Base-by-base conservation (phyloP, 2,797 vertebrate genomes). In the Pantherophis alleghaniensis region DNA sequence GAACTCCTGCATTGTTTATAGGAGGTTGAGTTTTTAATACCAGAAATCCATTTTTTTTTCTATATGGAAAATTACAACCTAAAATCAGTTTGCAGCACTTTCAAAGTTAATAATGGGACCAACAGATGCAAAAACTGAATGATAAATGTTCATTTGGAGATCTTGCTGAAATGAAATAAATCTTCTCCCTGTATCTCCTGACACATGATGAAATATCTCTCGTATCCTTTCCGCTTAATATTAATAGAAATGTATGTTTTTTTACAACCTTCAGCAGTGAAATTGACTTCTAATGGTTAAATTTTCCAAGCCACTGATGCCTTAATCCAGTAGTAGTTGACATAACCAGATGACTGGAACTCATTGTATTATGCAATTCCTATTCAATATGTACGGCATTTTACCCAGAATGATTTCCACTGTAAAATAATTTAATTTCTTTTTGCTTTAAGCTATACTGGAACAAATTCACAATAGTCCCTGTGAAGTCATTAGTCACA, bases 341-440 rank as follows among this genome's bases (percentile, higher is more conserved):
- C 10, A 11, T 69, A 87, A 61, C 57, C 83, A 93, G 32, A 53
- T 94, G 86, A 92, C 32, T 91, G 57, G 86, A 91, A 60, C 59
- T 56, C 13, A 7, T 55, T 94, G 53, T 88, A 91, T 88, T 91
- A 94, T 92, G 32, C 37, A 55, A 87, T 57, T 55, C 47, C 79
- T 55, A 61, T 93, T 93, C 55, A 53, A 93, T 57, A 92, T 83
- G 13, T 88, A 90, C 79, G 32, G 18, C 42, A 26, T 89, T 91
- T 91, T 88, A 61, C 26, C 47, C 24, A 55, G 55, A 79, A 91
- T 83, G n/a, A 91, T 88, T 91, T 93, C 56, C 42, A 88, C 16
- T 55, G 90, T 83, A 32, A 83, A 91, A 90, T 90, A 86, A 87
- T 88, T 91, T 93, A 91, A 93, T 91, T 93, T 93, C 51, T 57